A percentile compares a stretch with the other conserved stretches of the same genome.
phyloP scores from a whole-genome alignment of 2,888 invertebrate genomes.

The Abrostola triplasia region DNA sequence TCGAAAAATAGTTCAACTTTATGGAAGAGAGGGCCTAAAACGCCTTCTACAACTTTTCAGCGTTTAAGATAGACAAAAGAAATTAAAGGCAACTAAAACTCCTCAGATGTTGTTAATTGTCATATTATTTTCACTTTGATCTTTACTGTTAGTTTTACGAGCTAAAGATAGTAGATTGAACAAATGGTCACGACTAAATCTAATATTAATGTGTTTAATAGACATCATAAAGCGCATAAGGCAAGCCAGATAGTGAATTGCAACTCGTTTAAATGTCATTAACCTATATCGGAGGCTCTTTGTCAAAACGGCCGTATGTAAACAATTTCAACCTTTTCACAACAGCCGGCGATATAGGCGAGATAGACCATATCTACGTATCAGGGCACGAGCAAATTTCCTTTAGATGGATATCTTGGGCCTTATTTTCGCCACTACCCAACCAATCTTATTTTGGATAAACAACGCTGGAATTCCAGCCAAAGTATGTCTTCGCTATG shows the following conservation, averaged over 20 bases:
- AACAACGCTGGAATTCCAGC: conserved; percentile 57
- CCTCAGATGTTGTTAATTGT: no score
- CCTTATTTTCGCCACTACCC: conserved; percentile 57
- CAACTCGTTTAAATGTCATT: conserved; percentile 27
- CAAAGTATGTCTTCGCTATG: conserved; percentile 61
- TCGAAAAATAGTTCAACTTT: no score
- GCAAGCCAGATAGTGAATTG: background rate
- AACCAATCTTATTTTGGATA: conserved; percentile 58
- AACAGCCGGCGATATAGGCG: conserved; percentile 36
- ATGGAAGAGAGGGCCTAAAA: no score
- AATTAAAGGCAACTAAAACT: no score
- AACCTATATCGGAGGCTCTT: conserved; percentile 33
- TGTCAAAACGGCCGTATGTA: conserved; percentile 36
- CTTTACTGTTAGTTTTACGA: no score
- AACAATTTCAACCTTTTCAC: conserved; percentile 54
- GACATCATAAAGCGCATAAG: no score
- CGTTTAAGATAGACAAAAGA: no score
- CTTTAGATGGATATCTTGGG: conserved; percentile 52
- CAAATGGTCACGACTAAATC: no score
- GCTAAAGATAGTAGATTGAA: no score
- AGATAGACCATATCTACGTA: conserved; percentile 47
- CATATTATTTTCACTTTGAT: no score
- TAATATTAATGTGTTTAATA: no score
- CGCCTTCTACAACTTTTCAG: no score
- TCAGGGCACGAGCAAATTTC: conserved; percentile 52